Conservation (phyloP, 1,140 invertebrate genomes). For the Drosophila prosaltans region DNA sequence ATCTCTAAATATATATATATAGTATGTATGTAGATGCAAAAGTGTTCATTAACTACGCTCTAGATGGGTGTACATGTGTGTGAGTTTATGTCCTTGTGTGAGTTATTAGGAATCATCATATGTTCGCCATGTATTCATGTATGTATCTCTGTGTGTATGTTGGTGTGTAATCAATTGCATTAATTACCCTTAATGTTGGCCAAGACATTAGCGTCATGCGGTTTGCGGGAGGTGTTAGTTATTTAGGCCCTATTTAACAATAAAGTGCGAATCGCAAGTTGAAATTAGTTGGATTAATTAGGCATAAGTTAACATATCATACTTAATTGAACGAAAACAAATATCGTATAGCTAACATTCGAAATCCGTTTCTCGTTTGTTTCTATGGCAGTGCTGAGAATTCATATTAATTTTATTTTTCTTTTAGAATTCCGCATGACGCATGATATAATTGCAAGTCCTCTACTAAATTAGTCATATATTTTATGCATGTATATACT, state of each 20-base stretch:
- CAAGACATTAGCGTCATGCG: slow-evolving; percentile 60
- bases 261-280: slow-evolving; percentile 1
- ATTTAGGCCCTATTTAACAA: not conserved
- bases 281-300: slow-evolving; percentile 9
- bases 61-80: slow-evolving; percentile 37
- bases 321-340: not conserved
- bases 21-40: slow-evolving; percentile 52
- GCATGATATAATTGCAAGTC: slow-evolving; percentile 9
- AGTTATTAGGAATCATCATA: slow-evolving; percentile 69
- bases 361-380: not conserved
- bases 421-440: not conserved
- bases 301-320: slow-evolving; percentile 8
- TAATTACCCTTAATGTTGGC: slow-evolving; percentile 72
- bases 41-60: slow-evolving; percentile 62
- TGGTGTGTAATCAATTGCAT: slow-evolving; percentile 70
- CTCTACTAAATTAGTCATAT: slow-evolving; percentile 41
- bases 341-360: not conserved
- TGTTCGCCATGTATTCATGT: slow-evolving; percentile 49
- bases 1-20: slow-evolving; percentile 36
- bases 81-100: slow-evolving; percentile 33
- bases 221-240: slow-evolving; percentile 2
- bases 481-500: slow-evolving; percentile 40
- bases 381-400: slow-evolving; percentile 4
- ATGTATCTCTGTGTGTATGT: slow-evolving; percentile 37
- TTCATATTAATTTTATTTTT: not conserved